Evolutionary conservation across 2,888 invertebrate species (phyloP).

Genomic region (Diplolepis rosae): DNA sequence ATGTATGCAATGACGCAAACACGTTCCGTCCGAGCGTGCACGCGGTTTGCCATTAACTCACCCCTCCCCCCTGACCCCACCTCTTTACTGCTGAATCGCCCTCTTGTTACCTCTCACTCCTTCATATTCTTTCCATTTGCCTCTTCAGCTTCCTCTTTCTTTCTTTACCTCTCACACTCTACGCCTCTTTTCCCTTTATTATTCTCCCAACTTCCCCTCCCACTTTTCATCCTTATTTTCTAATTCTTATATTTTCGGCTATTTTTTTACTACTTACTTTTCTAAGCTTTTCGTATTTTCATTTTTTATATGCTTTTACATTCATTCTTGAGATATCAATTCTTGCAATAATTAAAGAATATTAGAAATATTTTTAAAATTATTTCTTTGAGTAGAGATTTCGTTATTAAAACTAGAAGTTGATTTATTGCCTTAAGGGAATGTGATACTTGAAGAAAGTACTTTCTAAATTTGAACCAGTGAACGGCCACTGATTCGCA

Average conservation of each 20-base stretch:
- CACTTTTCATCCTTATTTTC: conserved; percentile 26
- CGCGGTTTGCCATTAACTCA: conserved; percentile 26
- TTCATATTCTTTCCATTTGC: conserved; percentile 32
- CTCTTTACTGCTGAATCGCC: conserved; percentile 30
- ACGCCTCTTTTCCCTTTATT: conserved; percentile 5
- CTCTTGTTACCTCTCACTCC: conserved; percentile 34
- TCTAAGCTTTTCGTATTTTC: background rate
- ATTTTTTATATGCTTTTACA: too few species aligned
- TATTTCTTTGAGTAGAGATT: too few species aligned
- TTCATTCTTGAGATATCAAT: too few species aligned
- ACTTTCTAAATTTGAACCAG: too few species aligned
- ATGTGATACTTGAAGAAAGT: too few species aligned
- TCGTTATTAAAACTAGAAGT: too few species aligned
- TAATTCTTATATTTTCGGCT: conserved; percentile 2
- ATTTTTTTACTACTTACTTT: background rate
- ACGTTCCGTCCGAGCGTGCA: conserved; percentile 37
- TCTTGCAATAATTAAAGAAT: too few species aligned
- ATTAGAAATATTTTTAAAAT: too few species aligned
- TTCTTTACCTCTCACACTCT: conserved; percentile 18
- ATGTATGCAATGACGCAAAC: conserved; percentile 40
- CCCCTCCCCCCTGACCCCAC: background rate
- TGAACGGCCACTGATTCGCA: too few species aligned
- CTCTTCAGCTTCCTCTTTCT: conserved; percentile 31
- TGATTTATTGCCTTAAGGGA: too few species aligned
- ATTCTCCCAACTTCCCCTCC: conserved; percentile 10